A percentile compares a stretch with the other conserved stretches of the same genome.
These are phyloP conservation scores for Drosophila macrospina DNA, from an alignment of 2,888 invertebrate genomes.

Conservation along the genomic window DNA sequence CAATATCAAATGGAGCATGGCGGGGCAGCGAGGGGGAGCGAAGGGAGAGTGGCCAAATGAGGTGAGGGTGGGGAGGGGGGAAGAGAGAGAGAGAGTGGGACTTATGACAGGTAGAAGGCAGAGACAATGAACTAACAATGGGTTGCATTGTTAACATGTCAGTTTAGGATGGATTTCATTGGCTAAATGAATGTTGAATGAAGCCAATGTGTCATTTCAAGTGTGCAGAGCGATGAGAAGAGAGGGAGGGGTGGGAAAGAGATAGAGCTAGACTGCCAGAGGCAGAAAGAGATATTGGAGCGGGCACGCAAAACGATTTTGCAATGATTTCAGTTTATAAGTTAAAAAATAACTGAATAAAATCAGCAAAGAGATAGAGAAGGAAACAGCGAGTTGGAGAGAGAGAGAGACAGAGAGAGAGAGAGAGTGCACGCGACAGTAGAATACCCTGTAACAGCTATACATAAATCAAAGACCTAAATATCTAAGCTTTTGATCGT, in stretches of 20 bases:
- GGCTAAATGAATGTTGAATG: slow-evolving; percentile 13
- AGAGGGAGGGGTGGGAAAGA: background rate
- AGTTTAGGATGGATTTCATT: slow-evolving; percentile 14
- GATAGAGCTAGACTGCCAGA: background rate
- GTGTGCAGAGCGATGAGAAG: no score
- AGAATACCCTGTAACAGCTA: no score
- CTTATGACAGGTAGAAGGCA: slow-evolving; percentile 35
- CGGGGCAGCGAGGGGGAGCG: background rate
- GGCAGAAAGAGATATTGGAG: no score
- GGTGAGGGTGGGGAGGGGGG: background rate
- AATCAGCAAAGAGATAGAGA: no score
- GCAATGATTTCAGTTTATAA: no score
- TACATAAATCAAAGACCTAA: no score
- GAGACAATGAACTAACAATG: slow-evolving; percentile 30
- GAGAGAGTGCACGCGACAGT: no score
- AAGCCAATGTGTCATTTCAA: slow-evolving; percentile 8
- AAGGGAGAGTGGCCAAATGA: slow-evolving; percentile 1
- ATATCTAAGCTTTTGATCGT: no score
- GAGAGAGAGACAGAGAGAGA: no score
- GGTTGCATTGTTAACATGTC: slow-evolving; percentile 22
- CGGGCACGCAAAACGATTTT: no score
- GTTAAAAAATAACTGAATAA: no score
- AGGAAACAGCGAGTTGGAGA: no score
- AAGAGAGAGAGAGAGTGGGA: background rate
- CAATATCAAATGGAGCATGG: slow-evolving; percentile 63